Evolutionary conservation across 2,888 invertebrate species (phyloP).

Genomic region (Archaeoteleia sp.): DNA sequence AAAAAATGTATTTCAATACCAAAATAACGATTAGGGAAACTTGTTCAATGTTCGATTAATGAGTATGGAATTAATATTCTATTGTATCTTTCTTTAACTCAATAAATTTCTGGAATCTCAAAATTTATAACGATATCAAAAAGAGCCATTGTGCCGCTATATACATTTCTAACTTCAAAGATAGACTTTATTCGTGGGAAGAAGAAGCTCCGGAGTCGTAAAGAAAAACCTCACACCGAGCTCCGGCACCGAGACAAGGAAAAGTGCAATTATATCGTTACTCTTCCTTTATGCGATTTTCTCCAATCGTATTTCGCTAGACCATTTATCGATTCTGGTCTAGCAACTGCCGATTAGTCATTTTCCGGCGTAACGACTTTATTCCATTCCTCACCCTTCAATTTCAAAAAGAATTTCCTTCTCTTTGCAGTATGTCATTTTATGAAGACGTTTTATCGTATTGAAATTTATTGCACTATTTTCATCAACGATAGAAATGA

Average conservation of each 20-base stretch:
- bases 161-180: neutral
- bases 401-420: constrained; percentile 24
- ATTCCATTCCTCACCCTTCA: constrained; percentile 45
- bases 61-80: no score
- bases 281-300: constrained; percentile 46
- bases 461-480: constrained; percentile 16
- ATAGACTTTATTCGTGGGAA: constrained; percentile 26
- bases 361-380: constrained; percentile 45
- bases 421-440: constrained; percentile 14
- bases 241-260: constrained; percentile 33
- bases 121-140: constrained; percentile 16
- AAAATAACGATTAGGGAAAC: no score
- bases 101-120: constrained; percentile 4
- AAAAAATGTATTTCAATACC: no score
- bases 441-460: constrained; percentile 10
- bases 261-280: constrained; percentile 54
- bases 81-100: no score
- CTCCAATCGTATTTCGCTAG: constrained; percentile 37
- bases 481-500: neutral
- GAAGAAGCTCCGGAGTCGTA: constrained; percentile 13
- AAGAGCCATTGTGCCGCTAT: neutral
- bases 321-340: constrained; percentile 52
- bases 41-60: no score
- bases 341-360: constrained; percentile 52
- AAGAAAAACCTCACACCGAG: constrained; percentile 8